Evolutionary conservation across 2,888 invertebrate genomes (phyloP), one percentile per base, ranked within the genome.

Genomic region (Eupithecia exiguata): DNA sequence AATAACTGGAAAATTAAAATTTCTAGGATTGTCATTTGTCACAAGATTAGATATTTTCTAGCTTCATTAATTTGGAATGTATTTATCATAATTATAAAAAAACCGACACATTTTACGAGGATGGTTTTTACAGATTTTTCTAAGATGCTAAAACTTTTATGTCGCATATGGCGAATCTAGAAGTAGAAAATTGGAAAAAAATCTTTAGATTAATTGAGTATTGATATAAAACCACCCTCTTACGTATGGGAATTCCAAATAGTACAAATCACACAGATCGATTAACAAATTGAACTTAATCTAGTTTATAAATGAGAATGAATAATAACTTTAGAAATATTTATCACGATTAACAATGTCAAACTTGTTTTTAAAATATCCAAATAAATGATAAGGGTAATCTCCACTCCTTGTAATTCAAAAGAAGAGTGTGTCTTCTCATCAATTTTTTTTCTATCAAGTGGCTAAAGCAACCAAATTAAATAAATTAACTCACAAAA

Each of bases 21-120:
- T 38, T 66, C 12, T n/a, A 43, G 35, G n/a, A 35, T 43, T 69
- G 61, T 58, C 62, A 30, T 58, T 30, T 12, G 49, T 67, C 61
- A 74, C 43, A 53, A 68, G 30, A 35, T 68, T n/a, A 43, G 53
- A 71, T 68, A 66, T 61, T 46, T 74, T 25, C 68, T 77, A 75
- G 46, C 72, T 68, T 74, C 74, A 74, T 67, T 74, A 80, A 77
- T 77, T 78, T 78, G 80, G 80, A 80, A 80, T 80, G 80, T 79
- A 74, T 76, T 72, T 16, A 71, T 75, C 68, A 75, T 73, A 73
- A 68, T 69, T 74, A 70, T 63, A 67, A 30, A 38, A 18, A 69
- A 68, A 67, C 68, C 38, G 66, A 65, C 68, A 68, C 71, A 25
- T 68, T 66, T 62, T 35, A 36, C n/a, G 69, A 74, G 73, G 71